Evolutionary conservation across 1,140 invertebrate species (phyloP).

Genomic region (Heterodera schachtii): DNA sequence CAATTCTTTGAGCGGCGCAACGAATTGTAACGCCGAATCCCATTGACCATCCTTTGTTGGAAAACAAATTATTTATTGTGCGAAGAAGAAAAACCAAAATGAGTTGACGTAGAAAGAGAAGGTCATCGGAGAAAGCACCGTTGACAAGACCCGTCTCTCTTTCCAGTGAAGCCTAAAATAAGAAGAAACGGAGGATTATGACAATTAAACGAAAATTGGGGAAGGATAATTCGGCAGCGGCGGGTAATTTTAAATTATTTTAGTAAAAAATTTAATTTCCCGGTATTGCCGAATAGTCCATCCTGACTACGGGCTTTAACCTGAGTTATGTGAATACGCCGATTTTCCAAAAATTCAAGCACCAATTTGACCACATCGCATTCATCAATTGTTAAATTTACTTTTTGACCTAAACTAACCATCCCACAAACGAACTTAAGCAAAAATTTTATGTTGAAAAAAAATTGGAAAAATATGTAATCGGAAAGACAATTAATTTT

Average conservation of each 20-base stretch:
- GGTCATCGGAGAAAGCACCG: slow-evolving; percentile 83
- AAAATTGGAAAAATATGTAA: too few species aligned
- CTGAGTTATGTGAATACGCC: slow-evolving; percentile 74
- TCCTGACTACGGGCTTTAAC: slow-evolving; percentile 13
- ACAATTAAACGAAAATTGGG: not conserved
- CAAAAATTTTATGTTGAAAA: too few species aligned
- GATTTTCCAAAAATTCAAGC: slow-evolving; percentile 86
- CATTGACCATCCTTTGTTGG: slow-evolving; percentile 81
- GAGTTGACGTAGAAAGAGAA: slow-evolving; percentile 85
- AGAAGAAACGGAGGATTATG: not conserved
- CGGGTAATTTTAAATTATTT: too few species aligned
- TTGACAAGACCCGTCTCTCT: slow-evolving; percentile 93
- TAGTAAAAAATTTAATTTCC: too few species aligned
- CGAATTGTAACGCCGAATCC: slow-evolving; percentile 94
- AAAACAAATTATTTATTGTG: not conserved
- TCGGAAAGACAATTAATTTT: too few species aligned
- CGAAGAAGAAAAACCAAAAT: slow-evolving; percentile 71
- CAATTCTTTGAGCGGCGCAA: slow-evolving; percentile 83
- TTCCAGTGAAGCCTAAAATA: slow-evolving; percentile 83
- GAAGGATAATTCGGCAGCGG: slow-evolving; percentile 66
- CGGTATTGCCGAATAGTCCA: too few species aligned
- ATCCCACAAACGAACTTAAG: not conserved
- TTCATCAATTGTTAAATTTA: slow-evolving; percentile 81
- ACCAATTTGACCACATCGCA: slow-evolving; percentile 86
- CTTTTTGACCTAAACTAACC: slow-evolving; percentile 52